phyloP scores from a whole-genome alignment of 1,140 invertebrate genomes.

The Stegodyphus mimosarum region DNA sequence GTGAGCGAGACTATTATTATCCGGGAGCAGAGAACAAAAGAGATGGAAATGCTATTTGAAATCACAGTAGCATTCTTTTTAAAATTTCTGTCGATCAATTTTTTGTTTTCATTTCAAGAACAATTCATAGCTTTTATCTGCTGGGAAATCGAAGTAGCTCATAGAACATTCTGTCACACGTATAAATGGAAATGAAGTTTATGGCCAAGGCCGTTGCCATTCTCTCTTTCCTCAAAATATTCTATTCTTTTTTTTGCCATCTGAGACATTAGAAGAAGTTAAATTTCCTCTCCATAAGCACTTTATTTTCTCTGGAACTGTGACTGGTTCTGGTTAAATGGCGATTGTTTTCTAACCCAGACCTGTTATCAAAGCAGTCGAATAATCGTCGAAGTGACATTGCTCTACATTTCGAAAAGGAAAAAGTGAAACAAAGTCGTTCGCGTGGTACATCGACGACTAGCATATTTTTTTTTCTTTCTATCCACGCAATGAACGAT shows the following conservation, averaged over 20 bases:
- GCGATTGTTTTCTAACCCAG: constrained; percentile 12
- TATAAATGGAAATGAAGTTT: neutral
- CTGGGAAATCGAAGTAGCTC: no score
- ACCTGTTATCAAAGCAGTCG: constrained; percentile 13
- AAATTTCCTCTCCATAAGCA: neutral
- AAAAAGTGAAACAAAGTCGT: neutral
- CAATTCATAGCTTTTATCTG: no score
- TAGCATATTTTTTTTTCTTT: neutral
- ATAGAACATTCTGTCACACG: no score
- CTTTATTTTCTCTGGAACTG: neutral
- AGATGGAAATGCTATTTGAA: no score
- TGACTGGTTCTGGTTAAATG: neutral
- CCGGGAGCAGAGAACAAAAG: no score
- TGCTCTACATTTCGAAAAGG: neutral
- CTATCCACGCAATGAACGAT: neutral
- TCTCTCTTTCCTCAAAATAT: neutral
- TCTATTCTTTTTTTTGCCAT: neutral
- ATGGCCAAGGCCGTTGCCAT: neutral
- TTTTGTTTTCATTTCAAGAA: no score
- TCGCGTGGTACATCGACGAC: neutral
- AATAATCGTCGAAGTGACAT: constrained; percentile 9
- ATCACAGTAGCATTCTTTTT: no score
- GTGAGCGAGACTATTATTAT: no score
- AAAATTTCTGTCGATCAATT: no score
- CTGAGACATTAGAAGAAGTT: neutral